Evolutionary conservation across 2,113 vertebrate genomes (phyloP).

Genomic region (Podilymbus podiceps): DNA sequence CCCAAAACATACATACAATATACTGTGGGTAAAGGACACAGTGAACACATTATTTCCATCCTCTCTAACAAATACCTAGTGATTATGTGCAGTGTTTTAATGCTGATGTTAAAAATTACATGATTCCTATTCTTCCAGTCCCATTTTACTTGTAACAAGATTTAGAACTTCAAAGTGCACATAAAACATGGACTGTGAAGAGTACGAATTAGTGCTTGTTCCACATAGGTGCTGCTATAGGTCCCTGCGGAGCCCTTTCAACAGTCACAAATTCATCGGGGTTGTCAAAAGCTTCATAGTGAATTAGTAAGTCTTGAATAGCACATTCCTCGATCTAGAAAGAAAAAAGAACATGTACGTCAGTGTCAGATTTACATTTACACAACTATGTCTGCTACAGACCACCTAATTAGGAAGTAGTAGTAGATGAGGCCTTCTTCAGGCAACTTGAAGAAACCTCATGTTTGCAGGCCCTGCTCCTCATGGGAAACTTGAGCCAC

Average conservation of each 20-base stretch:
- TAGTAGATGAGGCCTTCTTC: neutral
- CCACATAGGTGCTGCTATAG: constrained; percentile 90
- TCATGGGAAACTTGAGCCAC: neutral
- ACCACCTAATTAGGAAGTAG: neutral
- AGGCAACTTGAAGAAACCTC: neutral
- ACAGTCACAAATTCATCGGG: constrained; percentile 92
- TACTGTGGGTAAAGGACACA: neutral
- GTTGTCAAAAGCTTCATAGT: constrained; percentile 88
- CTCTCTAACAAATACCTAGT: constrained; percentile 4
- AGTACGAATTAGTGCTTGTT: constrained; percentile 84
- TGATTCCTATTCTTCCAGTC: neutral
- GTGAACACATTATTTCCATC: constrained; percentile 30
- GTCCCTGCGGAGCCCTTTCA: constrained; percentile 88
- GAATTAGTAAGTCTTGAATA: constrained; percentile 89
- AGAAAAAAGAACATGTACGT: neutral
- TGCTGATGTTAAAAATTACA: constrained; percentile 27
- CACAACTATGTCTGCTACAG: neutral
- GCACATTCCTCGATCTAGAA: constrained; percentile 92
- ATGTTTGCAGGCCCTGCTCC: neutral
- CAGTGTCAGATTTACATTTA: neutral
- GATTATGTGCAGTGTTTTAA: constrained; percentile 33
- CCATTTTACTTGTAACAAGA: neutral
- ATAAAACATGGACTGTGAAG: neutral
- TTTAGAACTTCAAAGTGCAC: neutral
- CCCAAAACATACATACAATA: constrained; percentile 47